A percentile compares a stretch with the other conserved stretches of the same genome.
These are phyloP conservation scores for Neomorphus geoffroyi DNA, from an alignment of 2,797 vertebrate genomes.

Conservation along the genomic window DNA sequence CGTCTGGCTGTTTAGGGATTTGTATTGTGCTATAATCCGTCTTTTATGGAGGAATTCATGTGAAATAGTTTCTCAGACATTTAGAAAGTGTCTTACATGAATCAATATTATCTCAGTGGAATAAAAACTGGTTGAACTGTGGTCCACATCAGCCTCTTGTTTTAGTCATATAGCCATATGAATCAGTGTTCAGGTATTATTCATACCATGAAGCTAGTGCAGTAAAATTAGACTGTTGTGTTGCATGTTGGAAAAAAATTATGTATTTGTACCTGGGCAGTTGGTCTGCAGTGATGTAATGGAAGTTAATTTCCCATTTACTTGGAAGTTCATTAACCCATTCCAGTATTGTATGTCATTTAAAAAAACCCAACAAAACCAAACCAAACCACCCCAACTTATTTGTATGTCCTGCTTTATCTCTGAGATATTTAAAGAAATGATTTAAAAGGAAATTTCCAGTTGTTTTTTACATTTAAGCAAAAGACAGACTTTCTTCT, in stretches of 20 bases:
- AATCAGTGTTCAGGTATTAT: slow-evolving; percentile 9
- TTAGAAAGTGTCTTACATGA: slow-evolving; percentile 55
- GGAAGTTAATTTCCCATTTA: background rate
- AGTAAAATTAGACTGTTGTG: background rate
- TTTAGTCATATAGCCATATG: slow-evolving; percentile 7
- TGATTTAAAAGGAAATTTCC: background rate
- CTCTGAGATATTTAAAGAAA: background rate
- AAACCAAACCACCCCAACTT: background rate
- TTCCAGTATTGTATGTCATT: background rate
- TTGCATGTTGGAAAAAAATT: background rate
- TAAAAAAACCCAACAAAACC: background rate
- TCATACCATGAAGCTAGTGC: background rate
- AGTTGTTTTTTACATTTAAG: background rate
- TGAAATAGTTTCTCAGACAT: slow-evolving; percentile 42
- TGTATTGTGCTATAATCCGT: background rate
- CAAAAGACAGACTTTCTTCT: background rate
- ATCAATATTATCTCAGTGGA: slow-evolving; percentile 22
- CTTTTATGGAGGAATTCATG: slow-evolving; percentile 8
- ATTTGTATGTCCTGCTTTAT: background rate
- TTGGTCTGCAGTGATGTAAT: background rate
- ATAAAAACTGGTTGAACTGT: slow-evolving; percentile 19
- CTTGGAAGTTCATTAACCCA: background rate
- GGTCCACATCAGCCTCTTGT: background rate
- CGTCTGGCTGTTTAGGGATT: slow-evolving; percentile 7
- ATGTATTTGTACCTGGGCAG: background rate